Evolutionary conservation across 2,797 vertebrate species (phyloP), one percentile per base, ranked within the genome.

Genomic region (Anguilla anguilla): DNA sequence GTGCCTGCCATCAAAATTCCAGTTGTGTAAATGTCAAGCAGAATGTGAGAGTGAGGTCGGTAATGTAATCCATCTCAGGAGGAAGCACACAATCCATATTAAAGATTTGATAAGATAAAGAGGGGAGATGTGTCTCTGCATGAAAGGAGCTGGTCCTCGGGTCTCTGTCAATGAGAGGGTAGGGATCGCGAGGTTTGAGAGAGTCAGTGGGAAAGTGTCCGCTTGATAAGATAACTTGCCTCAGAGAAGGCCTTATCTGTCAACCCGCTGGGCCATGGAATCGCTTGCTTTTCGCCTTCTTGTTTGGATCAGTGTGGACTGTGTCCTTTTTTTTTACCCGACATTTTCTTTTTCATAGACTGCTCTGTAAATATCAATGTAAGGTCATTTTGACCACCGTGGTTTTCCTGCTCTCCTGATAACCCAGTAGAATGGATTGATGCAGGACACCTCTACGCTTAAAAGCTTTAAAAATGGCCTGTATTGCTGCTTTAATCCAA

Each of bases 101-200:
- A 90, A 91, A 91, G 89, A 92, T 90, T 84, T 85, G 88, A 90
- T 89, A 85, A 89, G 90, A 90, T 91, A 89, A 90, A 91, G 79
- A 67, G 84, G 46, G 67, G 59, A 83, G 87, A 19, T 22, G 69
- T 87, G 89, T 61, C 31, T 31, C 69, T 87, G 87, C 77, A 69
- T 87, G 88, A 22, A 77, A 79, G 85, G 59, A 19, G 64, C 67
- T n/a, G n/a, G 69, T 87, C 28, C 69, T 15, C 22, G 9, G 64
- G 87, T 87, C 51, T 64, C 55, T 28, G 35, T 53, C 74, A 59
- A 84, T 55, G 67, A 87, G 77, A 83, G 74, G 55, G 35, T 83
- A 59, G 53, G 85, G 79, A 72, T 69, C 46, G 25, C 77, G 55
- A 28, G 61, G 0, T 46, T 86, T 81, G 25, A 46, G 7, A 59